phyloP scores from a whole-genome alignment of 2,888 invertebrate genomes.

The Rhodophaea formosa region DNA sequence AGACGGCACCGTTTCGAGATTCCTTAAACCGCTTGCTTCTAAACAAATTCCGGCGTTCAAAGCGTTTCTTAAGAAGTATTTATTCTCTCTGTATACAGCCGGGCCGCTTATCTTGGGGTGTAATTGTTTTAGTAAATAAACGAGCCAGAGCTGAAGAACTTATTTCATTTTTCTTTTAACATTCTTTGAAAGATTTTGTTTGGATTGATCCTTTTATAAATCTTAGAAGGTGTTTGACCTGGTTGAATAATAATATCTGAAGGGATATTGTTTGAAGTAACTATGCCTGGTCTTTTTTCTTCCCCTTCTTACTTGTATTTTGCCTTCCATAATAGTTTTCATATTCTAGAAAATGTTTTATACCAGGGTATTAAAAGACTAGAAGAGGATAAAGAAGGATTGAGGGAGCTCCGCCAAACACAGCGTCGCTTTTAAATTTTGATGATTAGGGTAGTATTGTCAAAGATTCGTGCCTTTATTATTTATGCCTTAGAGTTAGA shows the following conservation, averaged over 20 bases:
- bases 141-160: not conserved
- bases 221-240: not conserved
- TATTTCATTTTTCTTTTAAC: not conserved
- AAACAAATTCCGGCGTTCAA: conserved; percentile 16
- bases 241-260: not conserved
- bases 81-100: not conserved
- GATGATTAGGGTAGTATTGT: too few relatives aligned
- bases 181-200: not conserved
- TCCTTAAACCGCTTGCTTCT: conserved; percentile 23
- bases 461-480: too few relatives aligned
- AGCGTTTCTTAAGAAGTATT: conserved; percentile 9
- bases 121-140: conserved; percentile 4
- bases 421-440: too few relatives aligned
- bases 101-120: not conserved
- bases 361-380: too few relatives aligned
- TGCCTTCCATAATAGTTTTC: too few relatives aligned
- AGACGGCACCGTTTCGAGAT: conserved; percentile 14
- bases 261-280: too few relatives aligned
- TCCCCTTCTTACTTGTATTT: too few relatives aligned
- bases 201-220: not conserved
- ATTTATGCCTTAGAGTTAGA: too few relatives aligned
- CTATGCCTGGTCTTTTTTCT: too few relatives aligned
- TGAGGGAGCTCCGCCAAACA: too few relatives aligned
- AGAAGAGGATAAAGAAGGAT: too few relatives aligned
- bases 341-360: too few relatives aligned